Base-by-base conservation (phyloP, 2,113 vertebrate species). In the Rana temporaria region DNA sequence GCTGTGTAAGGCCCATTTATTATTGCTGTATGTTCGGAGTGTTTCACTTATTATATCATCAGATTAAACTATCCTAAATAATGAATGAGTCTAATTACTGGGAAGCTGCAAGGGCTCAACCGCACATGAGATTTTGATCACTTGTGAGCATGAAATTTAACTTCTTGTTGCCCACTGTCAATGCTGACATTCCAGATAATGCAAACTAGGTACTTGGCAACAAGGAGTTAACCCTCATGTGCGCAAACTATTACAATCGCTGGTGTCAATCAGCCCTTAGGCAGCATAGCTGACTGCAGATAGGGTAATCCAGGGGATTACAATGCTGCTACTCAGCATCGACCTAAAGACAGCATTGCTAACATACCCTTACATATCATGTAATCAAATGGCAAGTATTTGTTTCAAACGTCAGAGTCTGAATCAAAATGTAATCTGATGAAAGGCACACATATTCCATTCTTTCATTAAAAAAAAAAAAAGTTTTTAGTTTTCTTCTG, bases 41-140 rank as follows among this genome's bases (percentile, higher is more conserved):
- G 72, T 83, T 83, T 76, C 81, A 83, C 81, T 83, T 83, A 83
- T 83, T 76, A 83, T 83, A 83, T 83, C 81, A 83, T 83, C 72
- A 83, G 81, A 83, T 83, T 83, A 83, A 75, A 83, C 63, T 83
- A 76, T 68, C 53, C 81, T 76, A 83, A 83, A 83, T 83, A 83
- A 83, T 83, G 81, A 83, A 83, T 83, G 71, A 68, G 60, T 83
- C 81, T 83, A 83, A 83, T 83, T 76, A 83, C 53, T 68, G 71
- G 72, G 64, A 83, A 68, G 52, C 71, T 76, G 81, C 42, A 48
- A 48, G 42, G 42, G 42, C 42, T 48, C 42, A 48, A 48, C 42
- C 12, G 11, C 42, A 48, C 42, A 48, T 48, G 42, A 48, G 42
- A 48, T 48, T 48, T 48, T 48, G 42, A 48, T 48, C 42, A 8